These are phyloP conservation scores for Sinonovacula constricta DNA, from an alignment of 1,140 invertebrate species.

Conservation along the genomic window DNA sequence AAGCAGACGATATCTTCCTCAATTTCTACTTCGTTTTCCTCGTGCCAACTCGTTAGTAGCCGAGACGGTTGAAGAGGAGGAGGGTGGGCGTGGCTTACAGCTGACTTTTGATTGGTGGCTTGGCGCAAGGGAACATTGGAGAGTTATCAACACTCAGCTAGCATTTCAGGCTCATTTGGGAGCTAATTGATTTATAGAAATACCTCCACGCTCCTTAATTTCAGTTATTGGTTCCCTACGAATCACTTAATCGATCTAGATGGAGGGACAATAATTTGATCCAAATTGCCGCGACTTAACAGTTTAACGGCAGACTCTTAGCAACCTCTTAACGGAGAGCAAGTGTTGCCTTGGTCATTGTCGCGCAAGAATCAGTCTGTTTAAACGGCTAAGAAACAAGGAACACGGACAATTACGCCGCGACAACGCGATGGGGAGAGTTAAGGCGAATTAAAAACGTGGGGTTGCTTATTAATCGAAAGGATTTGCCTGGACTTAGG, in stretches of 20 bases:
- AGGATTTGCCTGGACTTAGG: no score
- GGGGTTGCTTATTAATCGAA: background rate
- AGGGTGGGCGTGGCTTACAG: background rate
- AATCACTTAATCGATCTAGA: constrained; percentile 49
- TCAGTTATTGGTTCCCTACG: constrained; percentile 35
- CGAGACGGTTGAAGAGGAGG: background rate
- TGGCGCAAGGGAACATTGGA: background rate
- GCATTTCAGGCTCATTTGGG: constrained; percentile 49
- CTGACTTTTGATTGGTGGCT: constrained; percentile 18
- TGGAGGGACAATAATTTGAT: constrained; percentile 34
- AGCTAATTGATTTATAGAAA: constrained; percentile 54
- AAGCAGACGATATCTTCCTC: background rate
- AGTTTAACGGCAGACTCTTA: constrained; percentile 20
- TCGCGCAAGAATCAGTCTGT: background rate
- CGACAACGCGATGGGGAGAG: background rate
- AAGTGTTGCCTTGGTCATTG: constrained; percentile 2
- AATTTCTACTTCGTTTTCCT: background rate
- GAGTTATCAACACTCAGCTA: constrained; percentile 29
- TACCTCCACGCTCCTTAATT: constrained; percentile 46
- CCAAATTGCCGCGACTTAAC: constrained; percentile 24
- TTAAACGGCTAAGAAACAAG: constrained; percentile 20
- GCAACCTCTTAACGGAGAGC: background rate
- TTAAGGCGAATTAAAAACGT: constrained; percentile 6
- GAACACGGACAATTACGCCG: background rate
- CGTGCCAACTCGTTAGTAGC: background rate